Conservation (phyloP, 1,140 invertebrate species). For the Sinella curviseta region DNA sequence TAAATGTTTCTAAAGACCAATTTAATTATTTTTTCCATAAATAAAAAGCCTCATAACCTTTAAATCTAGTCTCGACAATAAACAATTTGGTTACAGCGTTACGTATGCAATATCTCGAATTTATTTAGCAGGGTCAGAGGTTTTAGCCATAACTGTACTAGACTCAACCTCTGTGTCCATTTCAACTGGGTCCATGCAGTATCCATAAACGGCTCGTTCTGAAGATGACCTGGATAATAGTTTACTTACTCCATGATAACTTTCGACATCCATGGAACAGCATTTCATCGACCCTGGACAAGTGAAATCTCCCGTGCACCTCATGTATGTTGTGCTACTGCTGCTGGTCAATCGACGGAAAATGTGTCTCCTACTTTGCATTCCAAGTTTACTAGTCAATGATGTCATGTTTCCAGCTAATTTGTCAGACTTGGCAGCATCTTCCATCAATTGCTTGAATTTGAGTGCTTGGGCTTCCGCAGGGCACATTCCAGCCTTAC, state of each 20-base stretch:
- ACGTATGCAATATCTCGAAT: no score
- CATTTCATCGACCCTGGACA: constrained; percentile 22
- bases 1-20: no score
- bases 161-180: background rate
- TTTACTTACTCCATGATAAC: constrained; percentile 2
- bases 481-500: constrained; percentile 17
- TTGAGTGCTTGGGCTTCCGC: constrained; percentile 16
- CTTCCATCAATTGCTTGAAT: constrained; percentile 6
- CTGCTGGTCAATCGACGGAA: background rate
- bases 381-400: background rate
- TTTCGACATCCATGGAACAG: constrained; percentile 16
- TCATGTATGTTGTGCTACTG: background rate
- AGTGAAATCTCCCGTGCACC: background rate
- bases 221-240: background rate
- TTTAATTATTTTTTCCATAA: no score
- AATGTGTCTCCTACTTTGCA: background rate
- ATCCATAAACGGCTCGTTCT: constrained; percentile 14
- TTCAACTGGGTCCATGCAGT: constrained; percentile 14
- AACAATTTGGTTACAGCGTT: no score
- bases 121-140: no score
- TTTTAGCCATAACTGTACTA: no score
- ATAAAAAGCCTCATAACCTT: no score
- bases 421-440: background rate
- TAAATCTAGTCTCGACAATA: no score
- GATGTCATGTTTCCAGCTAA: background rate